Evolutionary conservation across 2,888 invertebrate genomes (phyloP).

Genomic region (Drosophila anceps): DNA sequence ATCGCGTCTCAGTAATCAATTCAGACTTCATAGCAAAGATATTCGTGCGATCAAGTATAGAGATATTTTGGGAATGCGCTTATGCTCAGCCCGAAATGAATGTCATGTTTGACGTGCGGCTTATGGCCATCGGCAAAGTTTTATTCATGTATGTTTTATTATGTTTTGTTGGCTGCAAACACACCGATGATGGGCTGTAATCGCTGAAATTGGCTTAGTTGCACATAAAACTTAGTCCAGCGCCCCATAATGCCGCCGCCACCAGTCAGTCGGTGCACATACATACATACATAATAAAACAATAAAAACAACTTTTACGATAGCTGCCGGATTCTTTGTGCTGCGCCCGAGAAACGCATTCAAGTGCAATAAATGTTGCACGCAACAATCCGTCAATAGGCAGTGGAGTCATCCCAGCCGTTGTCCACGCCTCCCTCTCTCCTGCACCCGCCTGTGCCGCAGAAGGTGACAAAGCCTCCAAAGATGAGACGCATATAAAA

Average conservation of each 20-base stretch:
- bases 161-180: constrained; percentile 80
- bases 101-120: constrained; percentile 43
- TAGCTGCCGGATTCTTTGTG: constrained; percentile 43
- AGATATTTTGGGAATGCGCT: constrained; percentile 14
- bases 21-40: background rate
- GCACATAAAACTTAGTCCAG: constrained; percentile 57
- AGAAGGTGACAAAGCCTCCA: constrained; percentile 54
- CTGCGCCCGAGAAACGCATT: constrained; percentile 42
- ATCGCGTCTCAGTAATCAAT: constrained; percentile 4
- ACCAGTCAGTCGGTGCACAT: constrained; percentile 54
- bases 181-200: constrained; percentile 71
- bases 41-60: background rate
- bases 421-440: background rate
- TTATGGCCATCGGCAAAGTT: constrained; percentile 37
- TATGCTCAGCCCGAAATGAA: constrained; percentile 18
- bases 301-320: constrained; percentile 77
- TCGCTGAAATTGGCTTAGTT: constrained; percentile 76
- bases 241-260: background rate
- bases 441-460: background rate
- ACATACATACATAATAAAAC: constrained; percentile 64
- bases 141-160: constrained; percentile 40
- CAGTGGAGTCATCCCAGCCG: constrained; percentile 2
- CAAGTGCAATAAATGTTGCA: constrained; percentile 78
- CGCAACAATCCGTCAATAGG: constrained; percentile 67
- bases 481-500: constrained; percentile 64